Evolutionary conservation across 2,888 invertebrate genomes (phyloP), one percentile per base, ranked within the genome.

Genomic region (Drosophila mercatorum): DNA sequence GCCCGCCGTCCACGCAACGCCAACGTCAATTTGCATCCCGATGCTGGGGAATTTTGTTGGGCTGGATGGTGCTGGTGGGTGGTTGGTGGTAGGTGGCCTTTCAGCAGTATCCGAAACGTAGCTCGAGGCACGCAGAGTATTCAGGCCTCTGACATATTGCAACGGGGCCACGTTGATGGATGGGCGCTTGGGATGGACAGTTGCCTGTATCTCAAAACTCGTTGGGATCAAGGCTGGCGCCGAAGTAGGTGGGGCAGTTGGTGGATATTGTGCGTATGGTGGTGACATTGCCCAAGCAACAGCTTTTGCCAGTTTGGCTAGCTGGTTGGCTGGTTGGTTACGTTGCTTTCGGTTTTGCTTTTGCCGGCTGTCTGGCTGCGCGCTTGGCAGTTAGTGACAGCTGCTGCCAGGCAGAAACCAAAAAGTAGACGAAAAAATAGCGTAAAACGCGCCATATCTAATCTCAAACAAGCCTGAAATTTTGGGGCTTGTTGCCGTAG

Each of bases 301-400:
- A 58, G 58, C 58, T 46, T 46, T 61, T 46, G 38, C 67, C 31
- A 67, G 65, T 63, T 69, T 52, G n/a, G 57, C 49, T 76, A 71
- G 22, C 22, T 62, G 47, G 44, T 44, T 65, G 26, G 43, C 8
- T 56, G 41, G 43, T 22, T 70, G 66, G 62, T 68, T 63, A 41
- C 63, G 53, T 12, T 66, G 52, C 62, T 28, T 52, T 44, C 51
- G 55, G 63, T 41, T 59, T 47, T 61, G 61, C 72, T 56, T 36
- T 36, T 62, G 51, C 57, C 69, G 46, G 47, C 60, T 63, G 53
- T 55, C 57, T 75, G 52, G 51, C 58, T 67, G 53, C 74, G 65
- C 58, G 72, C 66, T 60, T 73, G 86, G 79, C 84, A 85, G 88
- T 88, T 88, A 85, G 86, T 85, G 84, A 85, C 84, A 85, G 88